A percentile compares a stretch with the other conserved stretches of the same genome.
Conservation (phyloP, 2,888 invertebrate species). For the Pterostichus niger region DNA sequence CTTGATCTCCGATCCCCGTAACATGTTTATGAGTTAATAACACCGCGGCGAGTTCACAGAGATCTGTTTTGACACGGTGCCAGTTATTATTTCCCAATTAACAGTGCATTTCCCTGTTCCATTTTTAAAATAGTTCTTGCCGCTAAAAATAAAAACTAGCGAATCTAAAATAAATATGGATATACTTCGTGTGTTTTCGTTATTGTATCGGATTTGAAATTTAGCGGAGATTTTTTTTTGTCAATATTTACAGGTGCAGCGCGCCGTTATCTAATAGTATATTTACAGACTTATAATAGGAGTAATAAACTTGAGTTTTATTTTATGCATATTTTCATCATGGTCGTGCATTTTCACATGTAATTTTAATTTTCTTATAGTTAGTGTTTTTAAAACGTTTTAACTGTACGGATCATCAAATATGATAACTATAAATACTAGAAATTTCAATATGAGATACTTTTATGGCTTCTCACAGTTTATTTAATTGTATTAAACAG, state of each 20-base stretch:
- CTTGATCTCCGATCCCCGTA: background rate
- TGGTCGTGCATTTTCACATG: no score
- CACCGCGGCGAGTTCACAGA: slow-evolving; percentile 36
- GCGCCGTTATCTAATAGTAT: background rate
- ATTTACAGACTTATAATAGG: background rate
- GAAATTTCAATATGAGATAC: no score
- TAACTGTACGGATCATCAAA: no score
- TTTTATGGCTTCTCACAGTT: no score
- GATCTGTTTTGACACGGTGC: slow-evolving; percentile 55
- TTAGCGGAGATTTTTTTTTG: background rate
- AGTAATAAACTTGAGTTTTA: no score
- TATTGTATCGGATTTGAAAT: slow-evolving; percentile 8
- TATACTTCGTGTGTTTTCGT: slow-evolving; percentile 6
- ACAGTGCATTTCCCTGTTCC: slow-evolving; percentile 66
- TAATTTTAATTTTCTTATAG: no score
- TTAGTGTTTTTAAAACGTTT: no score
- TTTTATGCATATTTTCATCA: no score
- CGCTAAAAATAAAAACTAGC: slow-evolving; percentile 65
- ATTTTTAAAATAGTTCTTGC: slow-evolving; percentile 61
- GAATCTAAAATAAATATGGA: slow-evolving; percentile 61
- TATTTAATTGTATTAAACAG: no score
- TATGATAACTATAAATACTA: no score
- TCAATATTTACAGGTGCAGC: slow-evolving; percentile 1
- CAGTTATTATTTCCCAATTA: slow-evolving; percentile 66
- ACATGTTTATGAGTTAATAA: slow-evolving; percentile 33